phyloP scores from a whole-genome alignment of 2,113 vertebrate species.

The Zapornia atra region DNA sequence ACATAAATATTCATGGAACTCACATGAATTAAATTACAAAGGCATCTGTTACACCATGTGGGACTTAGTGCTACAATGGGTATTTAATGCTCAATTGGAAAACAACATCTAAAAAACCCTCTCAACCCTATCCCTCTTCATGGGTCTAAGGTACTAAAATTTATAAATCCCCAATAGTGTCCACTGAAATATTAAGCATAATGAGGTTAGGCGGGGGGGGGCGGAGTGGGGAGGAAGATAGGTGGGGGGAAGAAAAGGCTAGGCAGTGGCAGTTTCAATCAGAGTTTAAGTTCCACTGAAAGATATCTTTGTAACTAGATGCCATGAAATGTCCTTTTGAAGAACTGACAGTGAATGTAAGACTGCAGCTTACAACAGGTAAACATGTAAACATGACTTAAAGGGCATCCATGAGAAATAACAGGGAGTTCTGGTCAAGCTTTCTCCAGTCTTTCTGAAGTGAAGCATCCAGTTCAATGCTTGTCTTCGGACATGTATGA shows the following conservation, averaged over 20 bases:
- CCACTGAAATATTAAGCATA: background rate
- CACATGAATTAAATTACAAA: constrained; percentile 61
- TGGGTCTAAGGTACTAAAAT: background rate
- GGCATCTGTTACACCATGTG: constrained; percentile 47
- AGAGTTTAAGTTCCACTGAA: background rate
- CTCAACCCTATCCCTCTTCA: background rate
- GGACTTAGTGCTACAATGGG: background rate
- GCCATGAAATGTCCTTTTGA: background rate
- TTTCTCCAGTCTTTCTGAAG: background rate
- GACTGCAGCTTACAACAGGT: background rate
- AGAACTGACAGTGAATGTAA: background rate
- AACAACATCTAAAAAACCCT: background rate
- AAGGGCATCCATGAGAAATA: background rate
- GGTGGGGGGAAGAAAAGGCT: background rate
- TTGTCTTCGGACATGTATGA: background rate
- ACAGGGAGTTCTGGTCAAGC: background rate
- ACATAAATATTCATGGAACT: constrained; percentile 56
- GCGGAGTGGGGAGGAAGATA: background rate
- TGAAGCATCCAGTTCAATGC: background rate
- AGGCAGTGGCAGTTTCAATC: background rate
- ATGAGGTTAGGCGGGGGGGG: background rate
- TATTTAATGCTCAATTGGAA: constrained; percentile 26
- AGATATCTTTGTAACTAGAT: background rate
- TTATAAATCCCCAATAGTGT: background rate
- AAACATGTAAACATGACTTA: background rate